Evolutionary conservation across 2,113 vertebrate species (phyloP).

Genomic region (Mus pahari): DNA sequence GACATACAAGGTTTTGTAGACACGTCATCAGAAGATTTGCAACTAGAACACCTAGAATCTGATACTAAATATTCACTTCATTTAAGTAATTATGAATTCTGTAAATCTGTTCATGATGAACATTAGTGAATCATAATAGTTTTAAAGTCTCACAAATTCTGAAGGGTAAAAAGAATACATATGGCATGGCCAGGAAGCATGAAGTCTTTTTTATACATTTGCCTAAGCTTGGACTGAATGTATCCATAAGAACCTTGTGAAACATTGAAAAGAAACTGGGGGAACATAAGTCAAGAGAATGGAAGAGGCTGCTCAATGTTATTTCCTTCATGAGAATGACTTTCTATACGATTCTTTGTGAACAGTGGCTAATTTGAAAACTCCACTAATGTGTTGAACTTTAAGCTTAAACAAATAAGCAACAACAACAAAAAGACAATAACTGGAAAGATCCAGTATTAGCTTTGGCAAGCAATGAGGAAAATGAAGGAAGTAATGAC

Average conservation of each 20-base stretch:
- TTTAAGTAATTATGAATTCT: neutral
- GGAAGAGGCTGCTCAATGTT: neutral
- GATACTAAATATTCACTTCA: neutral
- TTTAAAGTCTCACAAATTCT: neutral
- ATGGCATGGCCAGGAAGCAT: neutral
- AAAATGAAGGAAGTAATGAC: neutral
- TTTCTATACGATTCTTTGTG: neutral
- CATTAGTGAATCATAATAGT: neutral
- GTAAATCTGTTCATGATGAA: neutral
- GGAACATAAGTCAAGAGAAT: neutral
- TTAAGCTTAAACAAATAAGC: neutral
- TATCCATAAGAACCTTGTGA: neutral
- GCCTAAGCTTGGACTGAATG: neutral
- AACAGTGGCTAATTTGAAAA: neutral
- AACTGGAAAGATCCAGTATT: neutral
- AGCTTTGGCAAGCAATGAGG: neutral
- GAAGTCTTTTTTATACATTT: neutral
- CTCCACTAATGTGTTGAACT: neutral
- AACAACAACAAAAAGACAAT: no score
- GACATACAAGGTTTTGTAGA: neutral
- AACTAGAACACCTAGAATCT: neutral
- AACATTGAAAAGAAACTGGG: neutral
- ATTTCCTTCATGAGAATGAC: neutral
- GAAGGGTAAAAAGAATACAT: neutral
- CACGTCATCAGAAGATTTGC: neutral